Evolutionary conservation across 2,888 invertebrate genomes (phyloP), one percentile per base, ranked within the genome.

Genomic region (Apotomis turbidana): DNA sequence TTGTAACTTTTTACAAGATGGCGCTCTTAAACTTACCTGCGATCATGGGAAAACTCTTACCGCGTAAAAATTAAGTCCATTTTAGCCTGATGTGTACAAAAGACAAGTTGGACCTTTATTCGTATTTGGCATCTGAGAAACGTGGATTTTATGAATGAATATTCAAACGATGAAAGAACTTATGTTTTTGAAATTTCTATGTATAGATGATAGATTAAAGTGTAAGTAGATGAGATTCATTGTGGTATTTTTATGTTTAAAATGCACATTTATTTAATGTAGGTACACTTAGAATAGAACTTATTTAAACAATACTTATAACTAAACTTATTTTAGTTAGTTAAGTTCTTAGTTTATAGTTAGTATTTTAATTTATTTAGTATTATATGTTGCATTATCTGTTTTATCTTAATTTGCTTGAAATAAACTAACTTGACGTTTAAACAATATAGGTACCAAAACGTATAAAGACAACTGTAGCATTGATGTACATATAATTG

Each of bases 101-200:
- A 66, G 27, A 64, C 55, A 57, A 57, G 66, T 57, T 55, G 55
- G 57, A 55, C 66, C 46, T 57, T 57, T 66, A 66, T 66, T 66
- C 57, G 62, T 55, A 71, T 67, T 71, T 60, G 61, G 60, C 60
- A 71, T 71, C 44, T 51, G 44, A 71, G 71, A 71, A 71, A 71
- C 61, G 66, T 71, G 64, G 57, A 68, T 71, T 61, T 71, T 71
- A 71, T 71, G 71, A 71, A 71, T 71, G 71, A 67, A 67, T 57
- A 51, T 62, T 61, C 67, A 61, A 68, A 62, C 64, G 61, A 57
- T 71, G 55, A 67, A 49, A 61, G 55, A 55, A 41, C 51, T 58
- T 27, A 70, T 52, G 70, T 51, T 58, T 58, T 70, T 64, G 49
- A 52, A 63, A 36, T 58, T 58, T 67, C 67, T 58, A 12, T 27